Evolutionary conservation across 2,113 vertebrate genomes (phyloP), one percentile per base, ranked within the genome.

Genomic region (Toxotes jaculatrix): DNA sequence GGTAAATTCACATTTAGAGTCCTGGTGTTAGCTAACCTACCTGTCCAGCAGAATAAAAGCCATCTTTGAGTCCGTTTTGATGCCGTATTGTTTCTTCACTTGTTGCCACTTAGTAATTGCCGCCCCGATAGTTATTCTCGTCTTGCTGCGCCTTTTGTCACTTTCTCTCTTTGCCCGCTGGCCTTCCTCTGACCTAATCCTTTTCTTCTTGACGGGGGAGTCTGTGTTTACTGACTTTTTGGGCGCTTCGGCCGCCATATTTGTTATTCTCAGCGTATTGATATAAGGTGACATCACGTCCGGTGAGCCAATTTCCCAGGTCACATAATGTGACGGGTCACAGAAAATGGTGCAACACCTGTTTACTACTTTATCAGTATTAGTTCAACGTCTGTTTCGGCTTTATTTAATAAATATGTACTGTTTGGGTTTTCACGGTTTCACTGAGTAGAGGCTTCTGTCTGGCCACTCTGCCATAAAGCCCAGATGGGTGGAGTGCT

Each of bases 21-120:
- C 16, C 14, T 17, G 45, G 4, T 47, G 45, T 17, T 14, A 17
- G 45, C 16, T 34, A 3, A 21, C 65, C 65, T 21, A 34, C 65
- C 47, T 69, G 66, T 55, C 47, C 47, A 38, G 7, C 3, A n/a
- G 32, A 9, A 53, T 53, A 38, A 69, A 69, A 53, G 49, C 66
- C 49, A 55, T 23, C 11, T 23, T 23, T 16, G 32, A 23, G 21
- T 68, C 47, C 21, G 14, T 47, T 47, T 47, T 47, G 45, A 47
- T 17, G 2, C 45, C 45, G 45, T 17, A 47, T 5, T 6, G 45
- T 17, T 17, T 47, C 45, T 47, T 47, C 4, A 47, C 45, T 10
- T 70, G 32, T 1, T 23, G 12, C 34, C 67, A 27, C 19, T 53
- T 36, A 5, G 32, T 38, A 1, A 40, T 47, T 5, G 45, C 45